phyloP scores from a whole-genome alignment of 1,140 invertebrate genomes.

The Rhopalosiphum maidis region DNA sequence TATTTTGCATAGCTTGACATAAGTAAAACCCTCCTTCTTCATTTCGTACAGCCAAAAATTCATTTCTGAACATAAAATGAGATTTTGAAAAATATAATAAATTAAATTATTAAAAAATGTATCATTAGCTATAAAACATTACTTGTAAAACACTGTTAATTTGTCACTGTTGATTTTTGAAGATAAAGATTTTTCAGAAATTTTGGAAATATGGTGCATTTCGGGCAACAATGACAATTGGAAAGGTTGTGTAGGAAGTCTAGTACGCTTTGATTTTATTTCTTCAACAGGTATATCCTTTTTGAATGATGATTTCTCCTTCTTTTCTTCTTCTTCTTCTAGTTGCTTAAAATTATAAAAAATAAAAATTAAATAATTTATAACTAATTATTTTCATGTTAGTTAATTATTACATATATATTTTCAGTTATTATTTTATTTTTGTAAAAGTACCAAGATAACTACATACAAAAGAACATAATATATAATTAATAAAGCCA shows the following conservation, averaged over 20 bases:
- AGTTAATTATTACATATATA: background rate
- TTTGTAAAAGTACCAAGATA: too few relatives aligned
- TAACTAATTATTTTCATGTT: too few relatives aligned
- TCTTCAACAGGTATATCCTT: conserved; percentile 62
- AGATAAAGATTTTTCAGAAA: conserved; percentile 69
- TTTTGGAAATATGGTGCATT: conserved; percentile 76
- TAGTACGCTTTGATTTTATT: conserved; percentile 67
- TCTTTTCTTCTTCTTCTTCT: conserved; percentile 17
- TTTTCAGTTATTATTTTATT: too few relatives aligned
- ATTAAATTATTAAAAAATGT: background rate
- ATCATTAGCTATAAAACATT: conserved; percentile 61
- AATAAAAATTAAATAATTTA: background rate
- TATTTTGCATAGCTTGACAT: conserved; percentile 89
- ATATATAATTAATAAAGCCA: background rate
- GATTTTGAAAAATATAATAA: background rate
- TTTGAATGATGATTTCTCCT: conserved; percentile 37
- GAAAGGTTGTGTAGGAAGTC: conserved; percentile 77
- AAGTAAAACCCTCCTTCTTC: conserved; percentile 88
- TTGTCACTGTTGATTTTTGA: conserved; percentile 74
- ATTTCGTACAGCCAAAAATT: conserved; percentile 89
- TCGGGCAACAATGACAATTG: conserved; percentile 78
- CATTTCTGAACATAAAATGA: conserved; percentile 71
- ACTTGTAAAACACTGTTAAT: conserved; percentile 84
- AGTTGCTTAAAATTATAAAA: conserved; percentile 33
- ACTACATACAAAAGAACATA: background rate